Base-by-base conservation (phyloP, 2,113 vertebrate genomes). In the Brachyistius frenatus region DNA sequence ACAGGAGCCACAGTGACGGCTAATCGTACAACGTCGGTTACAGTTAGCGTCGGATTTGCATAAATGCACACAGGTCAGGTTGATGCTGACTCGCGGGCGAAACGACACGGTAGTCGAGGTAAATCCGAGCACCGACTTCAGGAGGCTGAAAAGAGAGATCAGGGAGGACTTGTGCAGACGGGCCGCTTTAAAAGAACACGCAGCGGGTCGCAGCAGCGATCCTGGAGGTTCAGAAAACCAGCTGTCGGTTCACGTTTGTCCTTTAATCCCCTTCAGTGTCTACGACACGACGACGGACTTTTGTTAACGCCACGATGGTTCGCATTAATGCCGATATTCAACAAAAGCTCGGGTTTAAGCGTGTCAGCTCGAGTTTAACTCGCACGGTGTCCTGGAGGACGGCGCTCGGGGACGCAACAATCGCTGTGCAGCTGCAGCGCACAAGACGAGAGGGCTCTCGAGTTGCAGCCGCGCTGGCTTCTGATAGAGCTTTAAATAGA, bases 401-500 rank as follows among this genome's bases (percentile, higher is more conserved):
- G 37, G 54, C 14, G 72, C 75, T 79, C 3, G 47, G 71, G 78
- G 84, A 75, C 33, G 58, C 23, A 67, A 56, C 65, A 35, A 62
- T 56, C n/a, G 41, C 71, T 41, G 65, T n/a, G 16, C 7, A 32
- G 56, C 65, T 71, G 78, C 47, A 56, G 49, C 1, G 11, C 55
- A 66, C 16, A 33, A 67, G 65, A 68, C 50, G 10, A 52, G 31
- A 67, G 77, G 23, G 54, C 57, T 84, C 76, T 75, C 69, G 63
- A 72, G 72, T 74, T 78, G 78, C 73, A 85, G 73, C 46, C 7
- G 5, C 47, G 23, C 9, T 5, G 57, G 63, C 76, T 62, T 41
- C 74, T 66, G 49, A 80, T 52, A 37, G 61, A 23, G 33, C 68
- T 88, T 86, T 83, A 87, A 85, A 89, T 73, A 90, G 69, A 87